Conservation (phyloP, 2,888 invertebrate species). For the Rhagonycha fulva region DNA sequence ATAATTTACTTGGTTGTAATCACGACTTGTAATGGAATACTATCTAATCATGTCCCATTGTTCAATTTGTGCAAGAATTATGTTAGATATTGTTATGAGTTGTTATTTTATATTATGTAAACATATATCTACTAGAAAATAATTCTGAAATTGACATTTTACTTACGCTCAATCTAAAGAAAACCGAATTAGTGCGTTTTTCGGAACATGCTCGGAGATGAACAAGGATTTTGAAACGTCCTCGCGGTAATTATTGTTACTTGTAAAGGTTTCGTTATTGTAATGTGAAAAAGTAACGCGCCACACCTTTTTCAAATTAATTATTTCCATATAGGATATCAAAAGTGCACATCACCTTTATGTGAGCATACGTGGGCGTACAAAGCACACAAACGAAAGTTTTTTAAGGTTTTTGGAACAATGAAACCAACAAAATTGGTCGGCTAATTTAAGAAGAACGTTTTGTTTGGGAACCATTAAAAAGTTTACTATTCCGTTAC, state of each 20-base stretch:
- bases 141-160: not conserved
- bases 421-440: not conserved
- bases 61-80: constrained; percentile 18
- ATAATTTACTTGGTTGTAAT: constrained; percentile 11
- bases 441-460: not conserved
- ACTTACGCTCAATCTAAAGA: not conserved
- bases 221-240: not conserved
- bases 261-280: not conserved
- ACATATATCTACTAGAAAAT: not conserved
- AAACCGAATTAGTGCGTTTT: not conserved
- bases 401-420: not conserved
- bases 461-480: not conserved
- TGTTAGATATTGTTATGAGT: constrained; percentile 8
- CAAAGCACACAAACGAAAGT: not conserved
- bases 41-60: constrained; percentile 8
- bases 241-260: not conserved
- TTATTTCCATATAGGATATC: not conserved
- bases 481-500: not conserved
- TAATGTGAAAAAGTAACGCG: not conserved
- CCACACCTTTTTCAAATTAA: not conserved
- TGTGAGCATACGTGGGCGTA: not conserved
- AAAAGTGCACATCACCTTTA: not conserved
- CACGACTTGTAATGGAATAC: constrained; percentile 4
- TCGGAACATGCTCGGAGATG: not conserved
- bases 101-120: not conserved